Conservation (phyloP, 2,888 invertebrate genomes). For the Trypoxylon attenuatum region DNA sequence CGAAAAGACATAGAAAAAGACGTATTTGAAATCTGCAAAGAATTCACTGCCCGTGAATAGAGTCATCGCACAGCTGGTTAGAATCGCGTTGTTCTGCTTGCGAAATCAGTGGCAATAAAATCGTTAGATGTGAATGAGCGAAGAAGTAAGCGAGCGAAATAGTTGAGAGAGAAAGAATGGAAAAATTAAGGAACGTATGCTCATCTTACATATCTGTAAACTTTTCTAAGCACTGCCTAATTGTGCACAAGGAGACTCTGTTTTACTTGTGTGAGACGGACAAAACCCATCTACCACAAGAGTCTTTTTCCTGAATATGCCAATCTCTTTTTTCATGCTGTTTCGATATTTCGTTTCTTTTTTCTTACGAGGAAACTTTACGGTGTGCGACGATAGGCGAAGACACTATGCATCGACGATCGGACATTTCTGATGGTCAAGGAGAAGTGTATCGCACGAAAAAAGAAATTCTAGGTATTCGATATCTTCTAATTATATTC, state of each 20-base stretch:
- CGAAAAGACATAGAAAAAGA: neutral
- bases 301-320: slow-evolving; percentile 2
- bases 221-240: slow-evolving; percentile 60
- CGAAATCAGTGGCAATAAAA: neutral
- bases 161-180: slow-evolving; percentile 1
- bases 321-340: no score
- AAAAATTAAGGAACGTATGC: slow-evolving; percentile 16
- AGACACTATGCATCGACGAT: no score
- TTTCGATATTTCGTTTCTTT: no score
- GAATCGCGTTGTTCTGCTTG: neutral
- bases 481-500: no score
- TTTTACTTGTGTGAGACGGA: no score
- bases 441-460: no score
- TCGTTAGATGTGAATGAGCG: neutral
- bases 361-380: no score
- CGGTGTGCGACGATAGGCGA: no score
- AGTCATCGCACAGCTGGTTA: no score
- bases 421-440: no score
- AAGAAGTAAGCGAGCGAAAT: neutral
- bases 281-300: slow-evolving; percentile 15
- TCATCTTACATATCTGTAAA: slow-evolving; percentile 61
- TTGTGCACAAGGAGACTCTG: slow-evolving; percentile 47
- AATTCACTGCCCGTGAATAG: neutral
- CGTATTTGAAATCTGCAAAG: neutral
- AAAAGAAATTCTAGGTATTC: no score